Evolutionary conservation across 2,113 vertebrate species (phyloP).

Genomic region (Hystrix brachyura): DNA sequence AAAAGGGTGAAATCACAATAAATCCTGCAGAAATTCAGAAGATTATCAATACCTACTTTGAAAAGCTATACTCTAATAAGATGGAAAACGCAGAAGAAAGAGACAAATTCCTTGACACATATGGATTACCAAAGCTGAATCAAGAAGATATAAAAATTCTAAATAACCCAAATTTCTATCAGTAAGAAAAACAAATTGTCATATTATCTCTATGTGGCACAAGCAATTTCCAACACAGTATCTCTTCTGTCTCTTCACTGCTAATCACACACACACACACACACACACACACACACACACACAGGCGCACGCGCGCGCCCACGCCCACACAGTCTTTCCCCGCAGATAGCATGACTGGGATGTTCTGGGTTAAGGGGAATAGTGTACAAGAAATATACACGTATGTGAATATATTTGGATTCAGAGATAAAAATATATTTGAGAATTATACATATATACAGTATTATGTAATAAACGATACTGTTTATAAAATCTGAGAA

Average conservation of each 20-base stretch:
- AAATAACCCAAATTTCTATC: background rate
- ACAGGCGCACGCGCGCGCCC: background rate
- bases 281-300: background rate
- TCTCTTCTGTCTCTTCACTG: background rate
- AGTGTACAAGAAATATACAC: background rate
- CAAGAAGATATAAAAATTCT: background rate
- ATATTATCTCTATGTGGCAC: background rate
- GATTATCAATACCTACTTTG: background rate
- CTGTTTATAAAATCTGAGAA: background rate
- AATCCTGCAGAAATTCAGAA: background rate
- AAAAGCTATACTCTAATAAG: background rate
- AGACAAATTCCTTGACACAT: background rate
- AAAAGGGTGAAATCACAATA: background rate
- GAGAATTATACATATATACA: background rate
- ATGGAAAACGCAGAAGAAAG: background rate
- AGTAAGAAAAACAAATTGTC: slow-evolving; percentile 20
- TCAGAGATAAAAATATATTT: slow-evolving; percentile 36
- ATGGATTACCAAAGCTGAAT: background rate
- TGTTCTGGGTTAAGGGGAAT: background rate
- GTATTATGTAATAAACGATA: background rate
- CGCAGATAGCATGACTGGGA: background rate
- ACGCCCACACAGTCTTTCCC: background rate
- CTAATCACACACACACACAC: slow-evolving; percentile 8
- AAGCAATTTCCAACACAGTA: background rate
- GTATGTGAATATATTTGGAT: background rate